phyloP scores from a whole-genome alignment of 2,888 invertebrate species.

The Hartigia nigra region DNA sequence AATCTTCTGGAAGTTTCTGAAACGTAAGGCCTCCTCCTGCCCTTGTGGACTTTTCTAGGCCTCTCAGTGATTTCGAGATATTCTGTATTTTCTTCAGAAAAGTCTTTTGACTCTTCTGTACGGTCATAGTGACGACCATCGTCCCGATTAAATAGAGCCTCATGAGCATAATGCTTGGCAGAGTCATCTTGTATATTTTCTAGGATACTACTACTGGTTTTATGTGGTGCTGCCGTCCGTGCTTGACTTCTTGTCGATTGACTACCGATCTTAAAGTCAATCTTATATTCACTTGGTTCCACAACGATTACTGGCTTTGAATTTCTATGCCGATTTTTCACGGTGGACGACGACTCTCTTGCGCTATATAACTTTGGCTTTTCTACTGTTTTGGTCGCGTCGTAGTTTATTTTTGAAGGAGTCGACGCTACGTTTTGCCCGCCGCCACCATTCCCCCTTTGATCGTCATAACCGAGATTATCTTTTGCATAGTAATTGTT shows the following conservation, averaged over 20 bases:
- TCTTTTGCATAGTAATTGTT: slow-evolving; percentile 32
- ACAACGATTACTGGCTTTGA: slow-evolving; percentile 51
- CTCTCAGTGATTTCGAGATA: slow-evolving; percentile 54
- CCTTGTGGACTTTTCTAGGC: slow-evolving; percentile 48
- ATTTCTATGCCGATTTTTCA: slow-evolving; percentile 20
- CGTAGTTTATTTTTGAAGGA: slow-evolving; percentile 35
- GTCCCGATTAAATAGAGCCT: slow-evolving; percentile 25
- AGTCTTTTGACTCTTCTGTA: slow-evolving; percentile 43
- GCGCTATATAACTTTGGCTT: slow-evolving; percentile 7
- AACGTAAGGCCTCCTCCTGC: slow-evolving; percentile 43
- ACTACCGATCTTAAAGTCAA: slow-evolving; percentile 35
- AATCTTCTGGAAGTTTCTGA: slow-evolving; percentile 44
- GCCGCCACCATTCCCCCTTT: slow-evolving; percentile 13
- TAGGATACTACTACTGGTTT: neutral
- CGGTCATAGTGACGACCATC: slow-evolving; percentile 47
- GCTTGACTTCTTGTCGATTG: slow-evolving; percentile 23
- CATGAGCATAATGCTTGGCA: slow-evolving; percentile 18
- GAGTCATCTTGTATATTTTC: neutral
- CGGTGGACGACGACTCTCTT: neutral
- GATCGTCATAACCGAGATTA: neutral
- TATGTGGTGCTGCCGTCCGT: slow-evolving; percentile 1
- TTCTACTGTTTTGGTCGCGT: slow-evolving; percentile 9
- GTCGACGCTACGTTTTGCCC: slow-evolving; percentile 19
- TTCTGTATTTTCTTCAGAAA: slow-evolving; percentile 50
- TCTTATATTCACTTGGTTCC: slow-evolving; percentile 44